These are phyloP conservation scores for Rhodophaea formosa DNA, from an alignment of 2,888 invertebrate species.

Conservation along the genomic window DNA sequence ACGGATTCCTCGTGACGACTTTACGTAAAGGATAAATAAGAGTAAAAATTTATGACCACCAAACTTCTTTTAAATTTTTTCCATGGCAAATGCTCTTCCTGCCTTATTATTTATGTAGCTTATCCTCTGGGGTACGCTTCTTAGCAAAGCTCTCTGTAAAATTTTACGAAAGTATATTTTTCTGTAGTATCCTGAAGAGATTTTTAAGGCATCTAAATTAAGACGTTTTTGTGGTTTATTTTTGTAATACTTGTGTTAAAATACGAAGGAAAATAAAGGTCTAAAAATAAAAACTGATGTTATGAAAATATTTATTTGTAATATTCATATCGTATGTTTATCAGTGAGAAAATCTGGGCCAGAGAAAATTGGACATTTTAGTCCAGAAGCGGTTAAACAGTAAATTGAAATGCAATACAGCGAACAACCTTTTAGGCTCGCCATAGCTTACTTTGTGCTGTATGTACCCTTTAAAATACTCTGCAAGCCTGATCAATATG, in stretches of 20 bases:
- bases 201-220: neutral
- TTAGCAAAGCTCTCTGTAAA: neutral
- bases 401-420: no score
- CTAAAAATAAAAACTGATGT: neutral
- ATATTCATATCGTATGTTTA: no score
- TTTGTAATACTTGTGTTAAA: neutral
- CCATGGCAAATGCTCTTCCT: neutral
- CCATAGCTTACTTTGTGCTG: no score
- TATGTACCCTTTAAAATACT: no score
- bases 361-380: no score
- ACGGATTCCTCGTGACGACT: neutral
- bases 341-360: no score
- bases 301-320: neutral
- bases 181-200: neutral
- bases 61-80: neutral
- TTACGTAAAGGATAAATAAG: neutral
- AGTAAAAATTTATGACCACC: conserved; percentile 9
- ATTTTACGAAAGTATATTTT: neutral
- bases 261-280: neutral
- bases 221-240: neutral
- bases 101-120: conserved; percentile 7
- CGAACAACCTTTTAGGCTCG: no score
- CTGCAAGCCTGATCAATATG: no score
- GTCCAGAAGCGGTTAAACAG: no score
- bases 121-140: neutral